Conservation (phyloP, 2,113 vertebrate species). For the Amia ocellicauda region DNA sequence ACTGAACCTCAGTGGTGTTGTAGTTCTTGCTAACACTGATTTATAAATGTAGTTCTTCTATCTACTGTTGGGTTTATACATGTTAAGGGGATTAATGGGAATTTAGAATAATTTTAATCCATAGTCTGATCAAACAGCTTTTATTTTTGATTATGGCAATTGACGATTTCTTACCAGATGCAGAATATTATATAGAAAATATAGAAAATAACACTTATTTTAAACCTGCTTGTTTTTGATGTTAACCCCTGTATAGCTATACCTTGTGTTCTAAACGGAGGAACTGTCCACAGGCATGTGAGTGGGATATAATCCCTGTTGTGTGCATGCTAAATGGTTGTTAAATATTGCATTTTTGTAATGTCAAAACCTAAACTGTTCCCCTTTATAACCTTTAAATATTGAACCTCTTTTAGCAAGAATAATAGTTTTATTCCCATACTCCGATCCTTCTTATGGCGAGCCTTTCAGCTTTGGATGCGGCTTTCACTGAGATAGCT, state of each 20-base stretch:
- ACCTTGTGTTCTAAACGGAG: background rate
- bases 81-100: slow-evolving; percentile 50
- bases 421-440: slow-evolving; percentile 1
- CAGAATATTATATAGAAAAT: slow-evolving; percentile 6
- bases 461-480: slow-evolving; percentile 3
- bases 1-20: background rate
- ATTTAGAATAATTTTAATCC: slow-evolving; percentile 58
- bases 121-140: slow-evolving; percentile 54
- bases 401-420: slow-evolving; percentile 22
- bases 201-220: slow-evolving; percentile 37
- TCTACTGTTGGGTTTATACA: slow-evolving; percentile 42
- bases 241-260: too few relatives aligned
- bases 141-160: slow-evolving; percentile 32
- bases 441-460: background rate
- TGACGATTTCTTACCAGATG: slow-evolving; percentile 22
- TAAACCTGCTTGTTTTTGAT: slow-evolving; percentile 31
- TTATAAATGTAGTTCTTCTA: slow-evolving; percentile 27
- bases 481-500: background rate
- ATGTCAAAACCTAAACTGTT: slow-evolving; percentile 33
- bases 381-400: slow-evolving; percentile 24
- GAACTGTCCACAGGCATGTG: slow-evolving; percentile 23
- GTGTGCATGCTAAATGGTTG: slow-evolving; percentile 15
- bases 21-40: background rate
- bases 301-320: slow-evolving; percentile 32
- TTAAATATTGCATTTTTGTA: slow-evolving; percentile 28